Evolutionary conservation across 2,113 vertebrate species (phyloP), one percentile per base, ranked within the genome.

Genomic region (Origma solitaria): DNA sequence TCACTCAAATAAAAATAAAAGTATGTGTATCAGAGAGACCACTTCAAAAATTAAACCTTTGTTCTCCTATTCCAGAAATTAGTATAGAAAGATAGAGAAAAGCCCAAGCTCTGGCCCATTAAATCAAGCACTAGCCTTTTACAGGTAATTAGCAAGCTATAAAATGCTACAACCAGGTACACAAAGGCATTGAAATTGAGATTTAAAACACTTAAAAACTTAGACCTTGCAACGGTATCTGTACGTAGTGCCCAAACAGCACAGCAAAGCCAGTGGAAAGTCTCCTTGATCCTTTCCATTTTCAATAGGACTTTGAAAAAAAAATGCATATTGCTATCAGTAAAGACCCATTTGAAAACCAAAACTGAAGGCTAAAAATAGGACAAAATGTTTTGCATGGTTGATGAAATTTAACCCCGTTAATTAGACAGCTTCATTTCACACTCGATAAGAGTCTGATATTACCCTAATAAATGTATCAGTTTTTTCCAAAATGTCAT

Each of bases 401-500:
- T 0, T 68, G 51, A 86, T 86, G 30, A 77, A 93, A 92, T 77
- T 83, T 70, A 88, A 78, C 82, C 51, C 60, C 50, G 15, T 75
- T 88, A 90, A 92, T 93, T 30, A 90, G 54, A 72, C 35, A 89
- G 35, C 11, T 94, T 94, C 16, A 88, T 80, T 94, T 94, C 94
- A 92, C 65, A 93, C 62, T 88, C 70, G 72, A 20, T 50, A 72
- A 57, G 40, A 72, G 45, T 56, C 68, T 81, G 86, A 88, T 64
- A 66, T 76, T 92, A 78, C 56, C 17, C n/a, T 86, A 60, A 93
- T 37, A 90, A 90, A 90, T 45, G 22, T n/a, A 70, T 47, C 42
- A 2, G 0, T 0, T 68, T 88, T 94, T 90, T 51, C 14, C 54
- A 28, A 87, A 75, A 15, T 33, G 28, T 45, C 58, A 88, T 50